These are phyloP conservation scores for Fratercula arctica DNA, from an alignment of 2,797 vertebrate species.

Conservation along the genomic window DNA sequence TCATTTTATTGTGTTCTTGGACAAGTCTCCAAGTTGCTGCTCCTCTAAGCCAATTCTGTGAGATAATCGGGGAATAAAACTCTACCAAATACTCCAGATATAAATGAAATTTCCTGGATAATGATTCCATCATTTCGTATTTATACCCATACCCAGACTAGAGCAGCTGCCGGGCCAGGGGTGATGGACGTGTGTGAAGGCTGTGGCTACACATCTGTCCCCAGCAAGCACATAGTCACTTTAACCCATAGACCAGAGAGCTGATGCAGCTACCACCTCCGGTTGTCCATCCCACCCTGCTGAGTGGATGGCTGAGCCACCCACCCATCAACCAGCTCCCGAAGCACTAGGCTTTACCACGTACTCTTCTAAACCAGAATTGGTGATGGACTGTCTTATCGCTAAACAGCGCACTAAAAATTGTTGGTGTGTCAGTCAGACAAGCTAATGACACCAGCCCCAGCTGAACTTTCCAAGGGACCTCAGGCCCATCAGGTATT, in stretches of 20 bases:
- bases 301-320: background rate
- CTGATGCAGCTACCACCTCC: background rate
- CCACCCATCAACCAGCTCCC: background rate
- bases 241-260: background rate
- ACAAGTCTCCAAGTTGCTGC: background rate
- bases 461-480: background rate
- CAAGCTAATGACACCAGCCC: background rate
- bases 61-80: background rate
- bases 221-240: background rate
- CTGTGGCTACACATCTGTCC: background rate
- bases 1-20: background rate
- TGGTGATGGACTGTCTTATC: background rate
- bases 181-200: background rate
- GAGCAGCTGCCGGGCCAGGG: background rate
- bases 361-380: background rate
- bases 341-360: accelerated
- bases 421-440: background rate
- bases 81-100: background rate
- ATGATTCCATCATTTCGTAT: background rate
- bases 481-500: background rate
- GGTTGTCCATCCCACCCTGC: background rate
- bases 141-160: background rate
- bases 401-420: background rate
- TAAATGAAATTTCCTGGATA: background rate
- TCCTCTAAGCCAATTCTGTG: background rate